Percentiles rank a stretch among this genome's conserved stretches.
These are phyloP conservation scores for Nestor notabilis DNA, from an alignment of 2,113 vertebrate genomes.

Conservation along the genomic window DNA sequence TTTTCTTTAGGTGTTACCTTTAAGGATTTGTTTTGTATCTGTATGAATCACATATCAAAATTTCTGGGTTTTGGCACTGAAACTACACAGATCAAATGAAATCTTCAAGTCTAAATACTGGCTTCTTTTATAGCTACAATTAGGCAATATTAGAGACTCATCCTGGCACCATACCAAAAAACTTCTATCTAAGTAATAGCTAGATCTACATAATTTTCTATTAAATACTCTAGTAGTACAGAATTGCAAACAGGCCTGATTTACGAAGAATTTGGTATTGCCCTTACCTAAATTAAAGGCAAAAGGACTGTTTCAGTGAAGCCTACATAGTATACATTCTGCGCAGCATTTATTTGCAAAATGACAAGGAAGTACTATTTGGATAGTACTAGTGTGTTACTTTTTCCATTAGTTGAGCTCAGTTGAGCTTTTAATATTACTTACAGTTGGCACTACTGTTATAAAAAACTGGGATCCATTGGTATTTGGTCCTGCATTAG, in stretches of 20 bases:
- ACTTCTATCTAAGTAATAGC: background rate
- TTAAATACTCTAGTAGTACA: background rate
- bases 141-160: background rate
- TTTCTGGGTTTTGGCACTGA: background rate
- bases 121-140: background rate
- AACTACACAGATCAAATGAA: background rate
- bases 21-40: background rate
- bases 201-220: background rate
- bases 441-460: constrained; percentile 96
- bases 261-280: background rate
- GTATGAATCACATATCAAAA: background rate
- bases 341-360: background rate
- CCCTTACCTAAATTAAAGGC: background rate
- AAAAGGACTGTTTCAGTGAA: background rate
- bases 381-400: background rate
- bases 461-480: constrained; percentile 98
- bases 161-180: background rate
- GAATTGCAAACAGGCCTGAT: background rate
- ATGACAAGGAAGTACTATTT: background rate
- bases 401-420: background rate
- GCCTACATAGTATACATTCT: background rate
- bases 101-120: background rate
- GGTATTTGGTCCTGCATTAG: constrained; percentile 91
- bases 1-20: background rate
- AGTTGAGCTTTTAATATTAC: constrained; percentile 15